phyloP scores from a whole-genome alignment of 1,140 invertebrate species.

The Hormaphis cornu region DNA sequence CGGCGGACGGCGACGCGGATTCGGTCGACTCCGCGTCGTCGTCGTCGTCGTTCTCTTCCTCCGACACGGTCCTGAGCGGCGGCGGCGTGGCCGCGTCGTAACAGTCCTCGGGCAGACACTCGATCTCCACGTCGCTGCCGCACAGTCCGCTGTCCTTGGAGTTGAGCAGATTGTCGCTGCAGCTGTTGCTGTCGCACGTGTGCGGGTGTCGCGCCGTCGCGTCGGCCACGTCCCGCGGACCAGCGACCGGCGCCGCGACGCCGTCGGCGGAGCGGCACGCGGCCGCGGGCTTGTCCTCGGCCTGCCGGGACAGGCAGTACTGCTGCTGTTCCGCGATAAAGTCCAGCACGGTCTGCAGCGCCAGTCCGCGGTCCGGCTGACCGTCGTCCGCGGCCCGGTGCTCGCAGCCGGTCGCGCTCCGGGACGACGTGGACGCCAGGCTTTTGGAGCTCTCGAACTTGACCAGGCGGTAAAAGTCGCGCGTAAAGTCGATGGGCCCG shows the following conservation, averaged over 20 bases:
- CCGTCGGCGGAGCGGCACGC: neutral
- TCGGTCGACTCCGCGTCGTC: conserved; percentile 47
- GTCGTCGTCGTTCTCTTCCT: conserved; percentile 51
- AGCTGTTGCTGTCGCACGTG: conserved; percentile 12
- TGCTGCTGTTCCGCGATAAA: conserved; percentile 68
- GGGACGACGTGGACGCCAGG: conserved; percentile 61
- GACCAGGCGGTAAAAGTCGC: conserved; percentile 65
- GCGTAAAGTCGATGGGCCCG: conserved; percentile 53
- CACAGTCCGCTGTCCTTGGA: conserved; percentile 16
- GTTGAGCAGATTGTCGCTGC: neutral
- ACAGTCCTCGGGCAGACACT: conserved; percentile 36
- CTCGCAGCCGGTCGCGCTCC: conserved; percentile 21
- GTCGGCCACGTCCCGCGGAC: neutral
- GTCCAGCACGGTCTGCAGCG: conserved; percentile 59
- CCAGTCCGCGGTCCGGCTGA: conserved; percentile 55
- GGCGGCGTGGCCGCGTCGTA: neutral
- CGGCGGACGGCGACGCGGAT: neutral
- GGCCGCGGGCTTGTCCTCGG: conserved; percentile 45
- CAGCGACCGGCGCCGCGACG: neutral
- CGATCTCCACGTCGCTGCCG: conserved; percentile 32
- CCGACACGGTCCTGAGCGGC: conserved; percentile 49
- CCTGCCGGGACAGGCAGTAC: conserved; percentile 52
- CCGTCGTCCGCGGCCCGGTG: neutral
- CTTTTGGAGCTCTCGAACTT: conserved; percentile 71
- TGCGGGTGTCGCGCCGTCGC: neutral